phyloP scores from a whole-genome alignment of 2,797 vertebrate genomes.

The Paguma larvata region DNA sequence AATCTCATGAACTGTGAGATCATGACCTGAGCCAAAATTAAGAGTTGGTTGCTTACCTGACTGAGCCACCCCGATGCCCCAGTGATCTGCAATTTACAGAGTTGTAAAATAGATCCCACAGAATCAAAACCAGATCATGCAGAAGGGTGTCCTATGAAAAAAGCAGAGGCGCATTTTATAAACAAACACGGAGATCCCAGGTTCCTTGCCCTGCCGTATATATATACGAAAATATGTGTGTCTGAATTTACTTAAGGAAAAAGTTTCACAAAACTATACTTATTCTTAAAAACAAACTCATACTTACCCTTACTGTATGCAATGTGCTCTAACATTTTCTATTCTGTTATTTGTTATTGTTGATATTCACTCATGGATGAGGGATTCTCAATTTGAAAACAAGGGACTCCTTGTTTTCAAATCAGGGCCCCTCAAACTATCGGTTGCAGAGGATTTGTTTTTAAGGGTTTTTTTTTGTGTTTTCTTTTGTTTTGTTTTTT shows the following conservation, averaged over 20 bases:
- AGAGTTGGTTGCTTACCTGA: too few species aligned
- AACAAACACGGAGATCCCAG: background rate
- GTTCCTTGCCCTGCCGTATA: background rate
- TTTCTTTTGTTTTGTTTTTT: background rate
- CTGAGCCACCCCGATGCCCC: background rate
- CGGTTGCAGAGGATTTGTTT: background rate
- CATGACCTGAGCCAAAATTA: too few species aligned
- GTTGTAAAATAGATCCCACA: background rate
- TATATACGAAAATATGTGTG: background rate
- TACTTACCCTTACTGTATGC: background rate
- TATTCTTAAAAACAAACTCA: background rate
- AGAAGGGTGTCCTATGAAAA: background rate
- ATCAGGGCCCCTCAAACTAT: background rate
- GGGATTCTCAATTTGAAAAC: slow-evolving; percentile 28
- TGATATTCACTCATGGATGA: background rate
- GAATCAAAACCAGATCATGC: background rate
- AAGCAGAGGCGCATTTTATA: background rate
- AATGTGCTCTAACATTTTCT: background rate
- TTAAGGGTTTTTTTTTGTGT: background rate
- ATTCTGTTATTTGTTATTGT: background rate
- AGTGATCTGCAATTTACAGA: background rate
- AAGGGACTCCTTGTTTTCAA: background rate
- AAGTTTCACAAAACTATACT: background rate
- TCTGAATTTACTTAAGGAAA: background rate
- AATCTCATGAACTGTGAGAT: too few species aligned